Evolutionary conservation across 2,888 invertebrate species (phyloP), one percentile per base, ranked within the genome.

Genomic region (Nymphalis c-album): DNA sequence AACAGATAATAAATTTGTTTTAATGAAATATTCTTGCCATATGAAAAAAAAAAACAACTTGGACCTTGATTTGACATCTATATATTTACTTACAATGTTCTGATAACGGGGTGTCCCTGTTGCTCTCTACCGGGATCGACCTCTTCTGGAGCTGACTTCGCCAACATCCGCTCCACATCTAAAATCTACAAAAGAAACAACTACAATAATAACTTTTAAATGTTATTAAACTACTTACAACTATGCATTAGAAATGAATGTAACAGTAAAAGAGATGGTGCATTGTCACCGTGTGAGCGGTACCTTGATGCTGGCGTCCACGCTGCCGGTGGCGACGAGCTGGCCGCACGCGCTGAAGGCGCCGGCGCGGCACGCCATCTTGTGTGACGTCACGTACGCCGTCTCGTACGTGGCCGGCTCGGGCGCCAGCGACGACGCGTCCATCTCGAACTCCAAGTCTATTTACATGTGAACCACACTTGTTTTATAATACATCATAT

Each of bases 321-420:
- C 98, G 75, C 99, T 99, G 17, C 99, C 99, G 0, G 99, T 99
- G 0, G 99, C 99, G 16, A 99, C 97, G 0, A 99, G 91, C 75
- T 98, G 97, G 0, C 99, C 99, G 88, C 98, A 98, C 10, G 95
- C 93, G 72, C 98, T 98, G 85, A 99, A 99, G 4, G 98, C 98
- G 7, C 98, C 99, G 0, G 99, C 97, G 64, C 99, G 93, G 74
- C 99, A 99, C 66, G 97, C 96, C 77, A 97, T 98, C 90, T 99
- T 99, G 88, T 99, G 99, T 5, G 98, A 98, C 3, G 99, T 99
- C 47, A 99, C 98, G 82, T 99, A 99, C 0, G 99, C 99, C 0
- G 99, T 99, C 91, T 99, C 99, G 83, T 99, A 99, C 13, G 98
- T 95, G 0, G 98, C 98, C 0, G 99, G 99, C 84, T 99, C 99